phyloP scores from a whole-genome alignment of 2,888 invertebrate species.

The Rotaria sp. region DNA sequence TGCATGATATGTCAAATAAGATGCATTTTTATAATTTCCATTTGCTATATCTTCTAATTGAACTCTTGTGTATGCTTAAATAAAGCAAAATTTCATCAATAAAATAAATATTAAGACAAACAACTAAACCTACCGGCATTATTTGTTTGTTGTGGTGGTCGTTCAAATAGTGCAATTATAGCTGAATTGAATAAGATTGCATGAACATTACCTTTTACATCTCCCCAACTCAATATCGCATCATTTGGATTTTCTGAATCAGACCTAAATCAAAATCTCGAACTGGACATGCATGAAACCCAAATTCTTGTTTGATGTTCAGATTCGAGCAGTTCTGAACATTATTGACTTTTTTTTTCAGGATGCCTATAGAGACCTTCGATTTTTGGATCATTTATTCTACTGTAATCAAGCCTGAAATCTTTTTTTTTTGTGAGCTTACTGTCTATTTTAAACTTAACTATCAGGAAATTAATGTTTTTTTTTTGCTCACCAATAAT shows the following conservation, averaged over 20 bases:
- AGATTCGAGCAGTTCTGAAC: no score
- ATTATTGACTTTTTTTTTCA: no score
- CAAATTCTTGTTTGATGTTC: no score
- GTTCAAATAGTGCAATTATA: conserved; percentile 54
- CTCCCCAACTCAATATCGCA: conserved; percentile 54
- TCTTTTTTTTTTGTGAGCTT: no score
- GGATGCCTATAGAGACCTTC: no score
- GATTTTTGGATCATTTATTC: no score
- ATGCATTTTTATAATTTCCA: conserved; percentile 50
- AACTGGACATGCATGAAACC: no score
- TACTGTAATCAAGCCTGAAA: no score
- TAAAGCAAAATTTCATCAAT: conserved; percentile 25
- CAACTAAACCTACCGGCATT: conserved; percentile 44
- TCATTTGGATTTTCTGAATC: conserved; percentile 53
- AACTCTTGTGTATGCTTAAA: conserved; percentile 51
- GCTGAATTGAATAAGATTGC: conserved; percentile 53
- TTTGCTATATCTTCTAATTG: conserved; percentile 46
- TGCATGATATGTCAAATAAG: conserved; percentile 48
- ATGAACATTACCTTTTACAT: conserved; percentile 52
- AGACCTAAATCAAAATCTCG: conserved; percentile 45
- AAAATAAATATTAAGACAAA: background rate
- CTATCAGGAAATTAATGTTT: background rate
- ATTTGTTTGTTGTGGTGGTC: conserved; percentile 52
- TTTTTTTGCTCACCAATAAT: conserved; percentile 50
- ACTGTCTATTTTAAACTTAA: no score